Percentiles rank a stretch among this genome's conserved stretches.
Conservation (phyloP, 2,797 vertebrate species). For the Amblyopsis hoosieri region DNA sequence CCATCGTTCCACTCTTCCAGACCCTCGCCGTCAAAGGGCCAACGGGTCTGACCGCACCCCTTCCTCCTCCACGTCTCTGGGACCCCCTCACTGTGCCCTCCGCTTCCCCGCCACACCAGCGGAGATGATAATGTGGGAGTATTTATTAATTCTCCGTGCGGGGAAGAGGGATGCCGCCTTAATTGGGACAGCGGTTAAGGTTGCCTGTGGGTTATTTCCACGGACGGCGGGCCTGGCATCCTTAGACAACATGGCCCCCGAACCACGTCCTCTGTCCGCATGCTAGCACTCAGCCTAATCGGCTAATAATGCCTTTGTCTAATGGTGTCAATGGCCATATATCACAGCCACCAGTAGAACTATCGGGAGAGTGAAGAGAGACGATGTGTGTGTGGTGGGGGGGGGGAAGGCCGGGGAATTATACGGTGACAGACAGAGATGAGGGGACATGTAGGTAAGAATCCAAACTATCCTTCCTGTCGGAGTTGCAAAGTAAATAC, state of each 20-base stretch:
- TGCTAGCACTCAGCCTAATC: constrained; percentile 71
- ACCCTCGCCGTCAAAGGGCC: not conserved
- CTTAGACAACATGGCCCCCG: constrained; percentile 62
- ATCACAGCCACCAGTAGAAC: constrained; percentile 46
- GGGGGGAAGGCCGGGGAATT: not conserved
- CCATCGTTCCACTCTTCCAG: not conserved
- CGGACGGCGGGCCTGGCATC: constrained; percentile 54
- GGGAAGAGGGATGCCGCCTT: constrained; percentile 51
- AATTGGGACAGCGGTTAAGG: constrained; percentile 81
- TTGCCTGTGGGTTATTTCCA: constrained; percentile 68
- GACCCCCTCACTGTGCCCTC: not conserved
- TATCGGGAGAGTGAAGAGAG: constrained; percentile 22
- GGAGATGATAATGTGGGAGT: not conserved
- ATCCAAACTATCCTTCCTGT: too few relatives aligned
- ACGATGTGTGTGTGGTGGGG: not conserved
- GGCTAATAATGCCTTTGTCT: constrained; percentile 84
- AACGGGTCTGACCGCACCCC: not conserved
- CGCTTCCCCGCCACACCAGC: not conserved
- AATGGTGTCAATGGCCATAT: constrained; percentile 81
- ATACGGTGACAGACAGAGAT: not conserved
- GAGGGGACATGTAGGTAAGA: not conserved
- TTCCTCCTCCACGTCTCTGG: not conserved
- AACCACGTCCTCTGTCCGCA: constrained; percentile 53
- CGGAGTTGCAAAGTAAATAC: too few relatives aligned
- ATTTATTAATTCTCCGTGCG: not conserved